These are phyloP conservation scores for Acinonyx jubatus DNA, from an alignment of 2,113 vertebrate species.

Conservation along the genomic window DNA sequence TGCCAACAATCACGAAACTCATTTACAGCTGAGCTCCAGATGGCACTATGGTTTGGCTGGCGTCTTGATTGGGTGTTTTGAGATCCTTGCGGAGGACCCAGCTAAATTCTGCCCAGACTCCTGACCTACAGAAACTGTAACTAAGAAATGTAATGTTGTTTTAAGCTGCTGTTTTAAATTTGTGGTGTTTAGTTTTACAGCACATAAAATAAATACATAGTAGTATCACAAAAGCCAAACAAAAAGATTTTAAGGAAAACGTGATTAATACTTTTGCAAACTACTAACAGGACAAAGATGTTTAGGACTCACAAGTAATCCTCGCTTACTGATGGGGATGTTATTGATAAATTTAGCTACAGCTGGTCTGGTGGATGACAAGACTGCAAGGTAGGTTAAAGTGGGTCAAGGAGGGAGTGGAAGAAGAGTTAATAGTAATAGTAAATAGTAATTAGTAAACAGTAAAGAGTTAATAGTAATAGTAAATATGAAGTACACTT, in stretches of 20 bases:
- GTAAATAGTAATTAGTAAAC: too few relatives aligned
- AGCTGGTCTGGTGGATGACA: not conserved
- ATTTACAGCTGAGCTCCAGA: not conserved
- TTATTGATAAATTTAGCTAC: not conserved
- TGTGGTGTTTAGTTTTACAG: not conserved
- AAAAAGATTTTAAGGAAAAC: not conserved
- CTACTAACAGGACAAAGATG: not conserved
- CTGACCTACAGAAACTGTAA: not conserved
- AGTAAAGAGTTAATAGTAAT: not conserved
- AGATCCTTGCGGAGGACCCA: fast-evolving
- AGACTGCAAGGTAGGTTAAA: too few relatives aligned
- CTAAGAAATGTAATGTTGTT: not conserved
- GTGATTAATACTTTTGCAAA: not conserved
- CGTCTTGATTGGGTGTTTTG: not conserved
- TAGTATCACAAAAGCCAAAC: not conserved
- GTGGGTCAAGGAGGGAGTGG: too few relatives aligned
- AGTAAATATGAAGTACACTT: not conserved
- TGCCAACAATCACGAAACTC: not conserved
- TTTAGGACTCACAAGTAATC: not conserved
- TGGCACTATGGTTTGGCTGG: fast-evolving
- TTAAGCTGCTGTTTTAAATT: not conserved
- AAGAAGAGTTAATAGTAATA: not conserved
- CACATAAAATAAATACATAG: not conserved
- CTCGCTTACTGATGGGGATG: not conserved
- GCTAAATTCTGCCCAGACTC: not conserved